Conservation (phyloP, 2,113 vertebrate genomes). For the Galbula dea region DNA sequence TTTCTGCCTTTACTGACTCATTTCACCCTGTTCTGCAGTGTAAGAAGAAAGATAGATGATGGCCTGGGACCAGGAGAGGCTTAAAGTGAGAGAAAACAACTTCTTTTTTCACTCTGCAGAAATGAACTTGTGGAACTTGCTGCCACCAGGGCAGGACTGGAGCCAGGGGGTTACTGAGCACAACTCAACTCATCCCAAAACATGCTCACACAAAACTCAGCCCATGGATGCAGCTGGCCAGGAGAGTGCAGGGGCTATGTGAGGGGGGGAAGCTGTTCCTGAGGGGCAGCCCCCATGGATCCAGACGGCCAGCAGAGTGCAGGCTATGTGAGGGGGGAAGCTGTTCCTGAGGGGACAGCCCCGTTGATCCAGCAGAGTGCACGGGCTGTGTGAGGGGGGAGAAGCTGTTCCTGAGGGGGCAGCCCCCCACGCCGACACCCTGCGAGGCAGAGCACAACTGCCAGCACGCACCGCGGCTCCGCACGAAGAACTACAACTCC, state of each 20-base stretch:
- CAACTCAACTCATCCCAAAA: not conserved
- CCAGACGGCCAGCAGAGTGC: too few species aligned
- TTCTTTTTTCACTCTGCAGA: not conserved
- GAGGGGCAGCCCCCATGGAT: too few species aligned
- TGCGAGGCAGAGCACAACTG: conserved; percentile 36
- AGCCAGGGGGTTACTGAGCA: not conserved
- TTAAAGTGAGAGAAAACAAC: not conserved
- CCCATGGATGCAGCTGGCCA: too few species aligned
- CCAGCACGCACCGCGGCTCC: not conserved
- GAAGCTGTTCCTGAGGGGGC: too few species aligned
- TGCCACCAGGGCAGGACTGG: too few species aligned
- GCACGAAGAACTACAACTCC: not conserved
- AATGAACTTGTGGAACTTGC: not conserved
- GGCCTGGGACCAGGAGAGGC: not conserved
- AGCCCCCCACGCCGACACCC: too few species aligned
- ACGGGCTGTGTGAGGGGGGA: too few species aligned
- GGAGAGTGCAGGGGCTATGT: too few species aligned
- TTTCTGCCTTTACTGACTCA: not conserved
- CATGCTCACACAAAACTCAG: not conserved
- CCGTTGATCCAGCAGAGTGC: too few species aligned
- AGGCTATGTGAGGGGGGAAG: too few species aligned
- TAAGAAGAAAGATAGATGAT: not conserved
- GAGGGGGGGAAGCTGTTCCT: too few species aligned
- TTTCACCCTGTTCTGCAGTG: not conserved
- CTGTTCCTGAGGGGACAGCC: too few species aligned